These are phyloP conservation scores for Drosophila melanica DNA, from an alignment of 1,140 invertebrate species.

Conservation along the genomic window DNA sequence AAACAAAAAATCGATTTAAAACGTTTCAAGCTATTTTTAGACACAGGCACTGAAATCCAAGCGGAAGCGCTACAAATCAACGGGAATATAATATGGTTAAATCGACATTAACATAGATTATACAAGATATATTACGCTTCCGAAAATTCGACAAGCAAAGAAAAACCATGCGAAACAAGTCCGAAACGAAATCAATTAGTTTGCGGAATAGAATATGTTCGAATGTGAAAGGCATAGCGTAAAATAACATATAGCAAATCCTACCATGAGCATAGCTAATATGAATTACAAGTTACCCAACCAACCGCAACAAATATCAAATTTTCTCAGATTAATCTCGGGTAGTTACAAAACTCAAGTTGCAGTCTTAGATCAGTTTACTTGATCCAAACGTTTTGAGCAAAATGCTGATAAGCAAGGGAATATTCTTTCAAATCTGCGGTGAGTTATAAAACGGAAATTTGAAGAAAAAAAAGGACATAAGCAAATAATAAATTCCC, in stretches of 20 bases:
- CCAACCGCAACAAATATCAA: not conserved
- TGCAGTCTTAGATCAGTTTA: not conserved
- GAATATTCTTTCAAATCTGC: not conserved
- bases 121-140: no score
- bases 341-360: not conserved
- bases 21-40: no score
- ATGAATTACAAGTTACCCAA: not conserved
- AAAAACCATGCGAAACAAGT: no score
- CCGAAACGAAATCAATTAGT: no score
- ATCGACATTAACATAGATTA: no score
- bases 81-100: no score
- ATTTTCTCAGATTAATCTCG: not conserved
- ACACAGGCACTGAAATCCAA: no score
- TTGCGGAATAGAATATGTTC: no score
- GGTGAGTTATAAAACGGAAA: not conserved
- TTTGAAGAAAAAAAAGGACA: not conserved
- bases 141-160: no score
- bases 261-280: not conserved
- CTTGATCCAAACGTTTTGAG: not conserved
- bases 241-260: not conserved
- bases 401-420: conserved; percentile 1
- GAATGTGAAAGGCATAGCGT: no score
- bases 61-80: no score
- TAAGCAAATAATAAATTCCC: not conserved
- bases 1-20: no score